Base-by-base conservation (phyloP, 2,797 vertebrate species). In the Amphiprion clarkii region DNA sequence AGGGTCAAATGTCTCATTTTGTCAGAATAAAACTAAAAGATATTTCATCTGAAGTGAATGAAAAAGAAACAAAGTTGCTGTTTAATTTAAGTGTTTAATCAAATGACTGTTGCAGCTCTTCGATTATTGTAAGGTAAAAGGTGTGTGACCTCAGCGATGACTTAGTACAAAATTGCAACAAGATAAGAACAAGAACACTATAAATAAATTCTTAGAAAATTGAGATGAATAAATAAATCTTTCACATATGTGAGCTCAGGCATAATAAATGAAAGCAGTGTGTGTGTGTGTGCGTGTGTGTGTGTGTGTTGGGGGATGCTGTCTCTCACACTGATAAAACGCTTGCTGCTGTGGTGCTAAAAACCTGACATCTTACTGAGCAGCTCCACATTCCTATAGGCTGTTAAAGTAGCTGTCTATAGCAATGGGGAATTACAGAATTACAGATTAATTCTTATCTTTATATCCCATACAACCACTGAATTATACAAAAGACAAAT, bases 381-480 rank as follows among this genome's bases (percentile, higher is more conserved):
- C 65, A 40, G 57, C 52, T 78, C 74, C 40, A 81, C 81, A 82
- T 81, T 78, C 84, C 87, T 68, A 79, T 60, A 84, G 72, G 64
- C 63, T 55, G 68, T 84, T 88, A 87, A 87, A 82, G 81, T 72
- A 79, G 74, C 78, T 83, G 59, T 81, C 62, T 84, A 62, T 70
- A 66, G 81, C 71, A 55, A 36, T 57, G 79, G 77, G 64, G 84
- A 90, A 89, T 78, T 76, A 84, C 75, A 86, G 79, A 93, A 89
- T 78, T 76, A 84, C 75, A 86, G 81, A 93, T 86, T 83, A 84
- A 86, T 80, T 80, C 87, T 88, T 90, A 91, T 93, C 90, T 92
- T 89, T 89, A 86, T 85, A 82, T 88, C 86, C 90, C 88, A 88
- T 86, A 84, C 84, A 89, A 90, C 55, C 81, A 51, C 68, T 71